These are phyloP conservation scores for Cyanoliseus patagonus DNA, from an alignment of 2,113 vertebrate genomes.

Conservation along the genomic window DNA sequence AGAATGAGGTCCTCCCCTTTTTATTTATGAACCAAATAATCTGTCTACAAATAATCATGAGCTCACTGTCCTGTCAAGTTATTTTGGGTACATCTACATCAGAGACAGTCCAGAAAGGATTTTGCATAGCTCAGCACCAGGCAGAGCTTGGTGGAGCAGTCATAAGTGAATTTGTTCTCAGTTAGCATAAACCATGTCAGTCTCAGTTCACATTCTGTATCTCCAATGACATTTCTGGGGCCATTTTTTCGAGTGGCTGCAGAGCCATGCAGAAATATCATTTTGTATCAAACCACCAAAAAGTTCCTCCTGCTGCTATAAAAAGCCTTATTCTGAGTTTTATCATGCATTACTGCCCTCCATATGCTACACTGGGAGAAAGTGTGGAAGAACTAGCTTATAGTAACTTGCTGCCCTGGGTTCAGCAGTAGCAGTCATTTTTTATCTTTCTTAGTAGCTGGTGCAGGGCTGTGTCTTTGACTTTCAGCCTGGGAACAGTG, in stretches of 20 bases:
- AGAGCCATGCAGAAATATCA: neutral
- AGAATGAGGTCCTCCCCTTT: neutral
- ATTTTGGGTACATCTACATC: neutral
- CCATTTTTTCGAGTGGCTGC: neutral
- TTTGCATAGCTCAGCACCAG: neutral
- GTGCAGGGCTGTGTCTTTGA: too few species aligned
- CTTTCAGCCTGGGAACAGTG: too few species aligned
- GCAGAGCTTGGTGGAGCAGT: neutral
- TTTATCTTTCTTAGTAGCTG: too few species aligned
- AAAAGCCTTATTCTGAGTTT: conserved; percentile 16
- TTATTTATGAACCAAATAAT: neutral
- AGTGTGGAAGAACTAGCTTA: neutral
- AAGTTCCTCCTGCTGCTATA: neutral
- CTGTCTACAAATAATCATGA: neutral
- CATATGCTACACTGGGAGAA: neutral
- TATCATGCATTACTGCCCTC: neutral
- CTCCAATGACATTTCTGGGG: neutral
- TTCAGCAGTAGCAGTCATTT: too few species aligned
- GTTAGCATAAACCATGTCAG: neutral
- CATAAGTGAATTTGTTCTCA: neutral
- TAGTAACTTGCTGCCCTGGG: neutral
- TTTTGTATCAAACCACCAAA: neutral
- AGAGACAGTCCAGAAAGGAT: neutral
- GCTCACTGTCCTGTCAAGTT: neutral
- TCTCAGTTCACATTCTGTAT: neutral